Conservation (phyloP, 2,113 vertebrate genomes). For the Neofelis nebulosa region DNA sequence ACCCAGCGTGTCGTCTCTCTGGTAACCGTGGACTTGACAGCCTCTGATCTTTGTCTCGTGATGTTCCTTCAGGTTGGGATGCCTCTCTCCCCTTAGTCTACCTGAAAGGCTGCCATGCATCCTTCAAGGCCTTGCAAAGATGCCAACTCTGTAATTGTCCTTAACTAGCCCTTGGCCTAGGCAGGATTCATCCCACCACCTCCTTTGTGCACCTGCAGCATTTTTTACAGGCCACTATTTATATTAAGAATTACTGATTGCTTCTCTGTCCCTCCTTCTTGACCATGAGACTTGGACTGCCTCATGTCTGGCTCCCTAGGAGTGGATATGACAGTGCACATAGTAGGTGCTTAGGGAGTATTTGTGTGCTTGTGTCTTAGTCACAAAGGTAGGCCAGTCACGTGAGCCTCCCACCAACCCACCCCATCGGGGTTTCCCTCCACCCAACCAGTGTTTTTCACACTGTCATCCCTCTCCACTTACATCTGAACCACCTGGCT, state of each 20-base stretch:
- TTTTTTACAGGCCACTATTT: not conserved
- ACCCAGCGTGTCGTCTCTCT: not conserved
- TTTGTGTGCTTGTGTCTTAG: not conserved
- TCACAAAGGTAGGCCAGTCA: not conserved
- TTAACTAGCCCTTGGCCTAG: not conserved
- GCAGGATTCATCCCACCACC: not conserved
- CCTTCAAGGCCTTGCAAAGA: not conserved
- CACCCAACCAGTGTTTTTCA: not conserved
- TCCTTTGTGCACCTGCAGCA: not conserved
- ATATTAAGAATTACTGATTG: not conserved
- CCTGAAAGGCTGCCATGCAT: not conserved
- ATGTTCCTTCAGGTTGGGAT: not conserved
- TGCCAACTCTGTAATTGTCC: not conserved
- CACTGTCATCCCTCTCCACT: no score
- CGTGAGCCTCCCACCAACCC: not conserved
- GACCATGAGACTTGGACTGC: not conserved
- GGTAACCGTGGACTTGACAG: not conserved
- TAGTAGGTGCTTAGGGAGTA: not conserved
- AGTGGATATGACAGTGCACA: not conserved
- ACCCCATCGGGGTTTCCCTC: not conserved
- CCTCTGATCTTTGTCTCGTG: not conserved
- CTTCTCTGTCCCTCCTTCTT: not conserved
- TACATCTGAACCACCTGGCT: not conserved
- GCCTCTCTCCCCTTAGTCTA: not conserved
- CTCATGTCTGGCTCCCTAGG: not conserved